Evolutionary conservation across 2,888 invertebrate genomes (phyloP), one percentile per base, ranked within the genome.

Genomic region (Calephelis perditalis): DNA sequence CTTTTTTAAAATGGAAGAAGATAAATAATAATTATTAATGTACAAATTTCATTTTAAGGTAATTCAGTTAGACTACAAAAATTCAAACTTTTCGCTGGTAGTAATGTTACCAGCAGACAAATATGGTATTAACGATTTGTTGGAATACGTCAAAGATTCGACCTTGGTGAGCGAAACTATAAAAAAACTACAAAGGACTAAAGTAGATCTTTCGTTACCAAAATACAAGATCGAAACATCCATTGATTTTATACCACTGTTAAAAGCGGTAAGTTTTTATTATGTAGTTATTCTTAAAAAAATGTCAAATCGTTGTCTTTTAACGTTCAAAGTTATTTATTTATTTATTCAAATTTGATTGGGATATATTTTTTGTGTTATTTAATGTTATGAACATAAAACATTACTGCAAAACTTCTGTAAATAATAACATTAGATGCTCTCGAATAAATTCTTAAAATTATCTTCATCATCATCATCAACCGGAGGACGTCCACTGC

Each of bases 201-300:
- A 52, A 52, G 52, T 52, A 35, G 26, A 52, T 35, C 35, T 52
- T 15, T 52, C 52, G 0, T 26, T 52, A 35, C 52, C 52, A 52
- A 52, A 52, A 52, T 35, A 26, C 6, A 52, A 0, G 10, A 52
- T 52, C 6, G 52, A 52, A 52, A 35, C 35, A 26, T 35, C 52
- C 11, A 52, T 8, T 35, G 35, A 52, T 26, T 52, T 52, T 7
- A 35, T 35, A 35, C 26, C 8, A 26, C 10, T 35, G 4, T 35
- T 52, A 9, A 52, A 52, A 35, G 10, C 35, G 52, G 52, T 52
- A 52, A 52, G 52, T 35, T 11, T 12, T 47, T 5, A 7, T 35
- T 52, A n/a, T 4, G 26, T 26, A 46, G 2, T 46, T 11, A n/a
- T 12, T 46, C 10, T 12, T 46, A 2, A 46, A 40, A 40, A 7